Evolutionary conservation across 1,140 invertebrate species (phyloP).

Genomic region (Papilio xuthus): DNA sequence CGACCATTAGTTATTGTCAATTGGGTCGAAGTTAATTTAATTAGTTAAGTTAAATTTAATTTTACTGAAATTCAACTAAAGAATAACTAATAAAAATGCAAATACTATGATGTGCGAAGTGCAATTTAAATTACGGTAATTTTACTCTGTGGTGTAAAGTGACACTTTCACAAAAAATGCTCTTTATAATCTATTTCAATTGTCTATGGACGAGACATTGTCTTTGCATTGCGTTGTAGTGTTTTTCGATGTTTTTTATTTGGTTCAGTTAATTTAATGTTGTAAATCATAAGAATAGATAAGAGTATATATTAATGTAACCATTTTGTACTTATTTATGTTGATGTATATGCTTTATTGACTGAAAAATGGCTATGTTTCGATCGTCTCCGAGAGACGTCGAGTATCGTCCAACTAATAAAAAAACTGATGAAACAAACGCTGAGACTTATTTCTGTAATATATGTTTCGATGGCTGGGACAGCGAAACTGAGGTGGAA

Average conservation of each 20-base stretch:
- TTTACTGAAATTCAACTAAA: too few species aligned
- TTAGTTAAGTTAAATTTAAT: too few species aligned
- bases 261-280: neutral
- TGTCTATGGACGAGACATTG: too few species aligned
- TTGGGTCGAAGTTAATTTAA: too few species aligned
- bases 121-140: too few species aligned
- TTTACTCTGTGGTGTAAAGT: too few species aligned
- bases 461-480: slow-evolving; percentile 51
- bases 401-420: neutral
- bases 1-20: too few species aligned
- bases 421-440: neutral
- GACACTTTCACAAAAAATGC: too few species aligned
- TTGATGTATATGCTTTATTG: neutral
- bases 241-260: neutral
- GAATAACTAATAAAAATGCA: too few species aligned
- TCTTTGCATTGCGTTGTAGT: neutral
- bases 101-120: too few species aligned
- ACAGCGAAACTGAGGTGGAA: slow-evolving; percentile 57
- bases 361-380: slow-evolving; percentile 32
- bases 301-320: neutral
- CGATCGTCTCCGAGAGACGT: slow-evolving; percentile 24
- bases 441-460: slow-evolving; percentile 45
- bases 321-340: neutral
- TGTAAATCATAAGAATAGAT: neutral
- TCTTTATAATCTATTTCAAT: too few species aligned